phyloP scores from a whole-genome alignment of 2,888 invertebrate species.

The Brenthis daphne region DNA sequence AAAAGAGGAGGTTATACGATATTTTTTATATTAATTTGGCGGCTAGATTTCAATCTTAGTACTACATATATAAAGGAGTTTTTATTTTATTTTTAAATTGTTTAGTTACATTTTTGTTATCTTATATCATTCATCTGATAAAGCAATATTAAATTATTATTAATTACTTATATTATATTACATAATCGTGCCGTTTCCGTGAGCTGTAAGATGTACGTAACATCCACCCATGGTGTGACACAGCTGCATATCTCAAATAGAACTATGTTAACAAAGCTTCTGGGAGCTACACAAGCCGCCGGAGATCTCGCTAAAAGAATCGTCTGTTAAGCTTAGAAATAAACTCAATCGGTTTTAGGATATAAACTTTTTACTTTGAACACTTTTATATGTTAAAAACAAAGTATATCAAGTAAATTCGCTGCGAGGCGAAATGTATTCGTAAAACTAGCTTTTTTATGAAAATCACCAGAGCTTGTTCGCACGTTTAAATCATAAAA shows the following conservation, averaged over 20 bases:
- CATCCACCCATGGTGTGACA: neutral
- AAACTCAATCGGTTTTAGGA: neutral
- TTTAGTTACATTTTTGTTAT: no score
- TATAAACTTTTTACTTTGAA: conserved; percentile 13
- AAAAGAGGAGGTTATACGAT: no score
- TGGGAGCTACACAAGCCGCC: conserved; percentile 10
- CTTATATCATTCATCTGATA: no score
- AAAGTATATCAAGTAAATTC: neutral
- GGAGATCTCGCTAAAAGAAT: conserved; percentile 13
- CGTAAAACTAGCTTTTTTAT: no score
- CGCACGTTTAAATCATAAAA: no score
- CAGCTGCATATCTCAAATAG: conserved; percentile 15
- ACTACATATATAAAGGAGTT: no score
- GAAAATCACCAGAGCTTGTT: no score
- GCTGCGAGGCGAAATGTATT: neutral
- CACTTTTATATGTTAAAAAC: conserved; percentile 7
- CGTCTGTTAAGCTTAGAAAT: conserved; percentile 13
- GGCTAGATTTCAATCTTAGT: no score
- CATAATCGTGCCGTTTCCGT: neutral
- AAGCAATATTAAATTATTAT: no score
- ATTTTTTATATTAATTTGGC: no score
- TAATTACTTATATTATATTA: no score
- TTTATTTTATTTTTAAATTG: no score
- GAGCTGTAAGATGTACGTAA: neutral
- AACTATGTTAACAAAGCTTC: conserved; percentile 17